phyloP scores from a whole-genome alignment of 2,888 invertebrate genomes.

The Drosophila differens region DNA sequence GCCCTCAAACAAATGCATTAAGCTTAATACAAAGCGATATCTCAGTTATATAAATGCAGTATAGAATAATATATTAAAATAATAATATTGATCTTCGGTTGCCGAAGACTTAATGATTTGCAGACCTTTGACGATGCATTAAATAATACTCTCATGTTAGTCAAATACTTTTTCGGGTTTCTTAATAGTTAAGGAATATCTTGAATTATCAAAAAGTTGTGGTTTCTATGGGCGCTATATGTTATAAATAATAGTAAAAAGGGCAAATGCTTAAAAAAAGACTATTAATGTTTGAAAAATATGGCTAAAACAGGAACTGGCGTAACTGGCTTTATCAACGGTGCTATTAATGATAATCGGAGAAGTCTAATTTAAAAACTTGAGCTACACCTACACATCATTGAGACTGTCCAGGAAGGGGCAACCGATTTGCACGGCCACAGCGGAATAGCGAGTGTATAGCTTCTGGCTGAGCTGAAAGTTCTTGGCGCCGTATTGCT shows the following conservation, averaged over 20 bases:
- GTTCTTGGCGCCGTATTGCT: slow-evolving; percentile 88
- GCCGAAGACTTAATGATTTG: background rate
- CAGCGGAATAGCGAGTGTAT: slow-evolving; percentile 91
- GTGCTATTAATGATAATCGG: background rate
- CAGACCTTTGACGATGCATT: background rate
- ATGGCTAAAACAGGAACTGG: too few species aligned
- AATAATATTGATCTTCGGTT: background rate
- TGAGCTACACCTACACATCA: slow-evolving; percentile 87
- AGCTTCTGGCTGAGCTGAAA: slow-evolving; percentile 91
- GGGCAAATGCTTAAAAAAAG: too few species aligned
- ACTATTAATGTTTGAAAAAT: background rate
- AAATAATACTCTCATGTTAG: too few species aligned
- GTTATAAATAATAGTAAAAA: too few species aligned
- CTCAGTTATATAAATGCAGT: background rate
- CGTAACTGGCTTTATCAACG: background rate
- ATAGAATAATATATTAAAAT: slow-evolving; percentile 14
- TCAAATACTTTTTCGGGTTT: too few species aligned
- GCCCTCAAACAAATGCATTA: slow-evolving; percentile 91
- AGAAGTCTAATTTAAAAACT: background rate
- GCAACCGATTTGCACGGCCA: slow-evolving; percentile 91
- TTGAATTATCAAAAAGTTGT: too few species aligned
- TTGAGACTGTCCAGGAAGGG: slow-evolving; percentile 91
- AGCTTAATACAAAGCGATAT: slow-evolving; percentile 83
- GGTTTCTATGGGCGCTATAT: too few species aligned
- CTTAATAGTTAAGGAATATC: too few species aligned